Evolutionary conservation across 2,797 vertebrate species (phyloP).

Genomic region (Spatula versicolor): DNA sequence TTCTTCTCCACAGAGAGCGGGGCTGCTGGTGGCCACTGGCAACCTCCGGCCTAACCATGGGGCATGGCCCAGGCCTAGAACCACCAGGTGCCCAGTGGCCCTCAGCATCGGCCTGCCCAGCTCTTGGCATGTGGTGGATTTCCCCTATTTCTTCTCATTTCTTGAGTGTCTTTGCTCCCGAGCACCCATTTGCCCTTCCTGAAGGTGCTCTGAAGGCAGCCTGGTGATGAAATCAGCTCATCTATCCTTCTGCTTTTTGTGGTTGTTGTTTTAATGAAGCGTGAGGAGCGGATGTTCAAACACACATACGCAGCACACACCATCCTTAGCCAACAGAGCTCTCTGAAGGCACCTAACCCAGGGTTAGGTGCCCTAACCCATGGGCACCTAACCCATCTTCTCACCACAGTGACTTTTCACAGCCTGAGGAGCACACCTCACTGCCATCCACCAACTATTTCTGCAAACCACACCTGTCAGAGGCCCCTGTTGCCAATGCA

Average conservation of each 20-base stretch:
- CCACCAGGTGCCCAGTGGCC: not conserved
- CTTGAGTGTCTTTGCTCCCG: not conserved
- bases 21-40: not conserved
- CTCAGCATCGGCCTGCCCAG: not conserved
- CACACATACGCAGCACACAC: not conserved
- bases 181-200: not conserved
- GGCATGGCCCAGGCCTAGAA: not conserved
- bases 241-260: not conserved
- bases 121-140: not conserved
- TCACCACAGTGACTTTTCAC: not conserved
- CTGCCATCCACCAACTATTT: not conserved
- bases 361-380: too few species aligned
- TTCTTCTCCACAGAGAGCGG: not conserved
- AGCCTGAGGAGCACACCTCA: not conserved
- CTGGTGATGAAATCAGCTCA: not conserved
- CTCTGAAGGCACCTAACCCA: not conserved
- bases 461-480: not conserved
- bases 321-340: not conserved
- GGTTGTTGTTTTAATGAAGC: not conserved
- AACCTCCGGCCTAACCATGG: not conserved
- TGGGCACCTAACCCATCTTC: not conserved
- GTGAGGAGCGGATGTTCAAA: not conserved
- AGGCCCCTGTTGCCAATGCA: fast-evolving
- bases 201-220: not conserved
- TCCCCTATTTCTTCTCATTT: not conserved